Conservation (phyloP, 2,888 invertebrate genomes). For the Heteromyza rotundicornis region DNA sequence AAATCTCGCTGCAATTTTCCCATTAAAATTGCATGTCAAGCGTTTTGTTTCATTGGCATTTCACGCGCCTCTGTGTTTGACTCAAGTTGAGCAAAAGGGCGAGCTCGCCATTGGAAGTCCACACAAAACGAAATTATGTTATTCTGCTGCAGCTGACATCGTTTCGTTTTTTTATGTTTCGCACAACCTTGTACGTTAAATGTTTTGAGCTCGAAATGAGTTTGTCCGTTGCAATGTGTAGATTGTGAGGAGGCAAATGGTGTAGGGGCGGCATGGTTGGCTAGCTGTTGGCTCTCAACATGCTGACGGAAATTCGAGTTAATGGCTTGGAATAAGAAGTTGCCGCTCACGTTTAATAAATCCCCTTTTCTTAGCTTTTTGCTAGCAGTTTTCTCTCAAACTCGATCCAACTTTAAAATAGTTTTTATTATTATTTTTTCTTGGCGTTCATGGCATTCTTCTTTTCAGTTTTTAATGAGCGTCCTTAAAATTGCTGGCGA, state of each 20-base stretch:
- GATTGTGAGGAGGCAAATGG: no score
- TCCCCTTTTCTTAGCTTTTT: constrained; percentile 1
- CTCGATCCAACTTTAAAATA: not conserved
- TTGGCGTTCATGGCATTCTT: not conserved
- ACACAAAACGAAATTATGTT: not conserved
- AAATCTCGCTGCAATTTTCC: not conserved
- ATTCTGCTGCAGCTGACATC: not conserved
- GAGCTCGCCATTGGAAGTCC: not conserved
- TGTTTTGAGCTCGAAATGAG: not conserved
- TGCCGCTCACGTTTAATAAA: not conserved
- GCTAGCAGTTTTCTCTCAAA: not conserved
- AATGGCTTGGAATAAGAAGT: not conserved
- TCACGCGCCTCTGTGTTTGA: not conserved
- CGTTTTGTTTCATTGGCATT: constrained; percentile 2
- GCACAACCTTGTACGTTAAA: not conserved
- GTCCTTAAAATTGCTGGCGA: no score
- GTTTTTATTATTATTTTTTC: not conserved
- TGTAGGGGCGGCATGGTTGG: not conserved
- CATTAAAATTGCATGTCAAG: constrained; percentile 4
- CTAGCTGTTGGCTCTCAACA: not conserved
- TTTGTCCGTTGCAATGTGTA: no score
- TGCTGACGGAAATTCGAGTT: not conserved
- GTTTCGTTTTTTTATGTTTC: not conserved
- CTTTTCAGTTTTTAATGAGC: not conserved
- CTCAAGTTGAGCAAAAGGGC: no score